Evolutionary conservation across 1,140 invertebrate genomes (phyloP), one percentile per base, ranked within the genome.

Genomic region (Drosophila simulans): DNA sequence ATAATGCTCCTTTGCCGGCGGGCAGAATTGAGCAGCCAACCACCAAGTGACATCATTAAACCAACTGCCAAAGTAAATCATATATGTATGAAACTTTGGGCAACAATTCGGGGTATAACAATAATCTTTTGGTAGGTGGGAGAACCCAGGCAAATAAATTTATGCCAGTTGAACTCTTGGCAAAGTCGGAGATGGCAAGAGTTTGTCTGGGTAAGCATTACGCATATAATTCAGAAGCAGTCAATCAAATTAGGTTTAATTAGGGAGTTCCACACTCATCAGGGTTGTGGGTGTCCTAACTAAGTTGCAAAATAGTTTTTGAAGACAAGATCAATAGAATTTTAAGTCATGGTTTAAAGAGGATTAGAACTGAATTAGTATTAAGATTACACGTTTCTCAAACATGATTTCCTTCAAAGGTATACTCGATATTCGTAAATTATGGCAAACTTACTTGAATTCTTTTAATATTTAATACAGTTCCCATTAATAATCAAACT

Each of bases 11-110:
- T 74, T 77, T 59, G 73, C 80, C 64, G 17, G 60, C 27, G 59
- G 71, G 34, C 49, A 59, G 66, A 74, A 60, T n/a, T 13, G 54
- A 74, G 48, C 71, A 57, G 40, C 40, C 52, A 73, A 31, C 70
- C 72, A 49, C 60, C 73, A 75, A 77, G 69, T 81, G 83, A 86
- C 78, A 85, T 74, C 60, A 74, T 68, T 84, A 76, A 80, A 83
- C 80, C 76, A 76, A 71, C 58, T 71, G 73, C 60, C 71, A 55
- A 31, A 74, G 63, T 72, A 74, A 86, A 86, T 85, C 77, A 85
- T 86, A 77, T 85, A 59, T 52, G 37, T 42, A 43, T 53, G 49
- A 62, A 74, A 74, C 37, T 54, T 73, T 13, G 4, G 37, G 27
- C 37, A 34, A 43, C 39, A 65, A 27, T 45, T 65, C 43, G 3